These are phyloP conservation scores for Bryconaethiops microstoma DNA, from an alignment of 2,797 vertebrate genomes.

Conservation along the genomic window DNA sequence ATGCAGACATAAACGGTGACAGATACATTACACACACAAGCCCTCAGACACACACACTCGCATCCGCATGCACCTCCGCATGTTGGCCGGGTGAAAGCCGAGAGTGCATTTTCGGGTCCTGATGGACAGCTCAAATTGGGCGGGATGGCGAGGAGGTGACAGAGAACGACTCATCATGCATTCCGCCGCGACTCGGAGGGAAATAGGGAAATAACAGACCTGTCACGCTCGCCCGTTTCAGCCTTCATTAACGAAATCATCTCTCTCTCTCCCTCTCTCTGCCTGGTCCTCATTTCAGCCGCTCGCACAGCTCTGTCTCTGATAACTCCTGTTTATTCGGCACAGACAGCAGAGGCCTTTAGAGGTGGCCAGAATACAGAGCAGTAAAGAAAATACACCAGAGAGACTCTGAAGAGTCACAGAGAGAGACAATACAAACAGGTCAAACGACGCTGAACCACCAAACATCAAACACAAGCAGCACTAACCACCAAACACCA, in stretches of 20 bases:
- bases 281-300: constrained; percentile 10
- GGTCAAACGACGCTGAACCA: no score
- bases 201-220: constrained; percentile 57
- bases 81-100: constrained; percentile 26
- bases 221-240: constrained; percentile 48
- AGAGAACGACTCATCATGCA: constrained; percentile 38
- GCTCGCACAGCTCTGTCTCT: constrained; percentile 30
- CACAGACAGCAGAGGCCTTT: constrained; percentile 13
- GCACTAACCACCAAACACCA: not conserved
- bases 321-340: constrained; percentile 38
- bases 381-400: not conserved
- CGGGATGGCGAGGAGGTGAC: constrained; percentile 48
- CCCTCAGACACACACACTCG: not conserved
- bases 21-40: no score
- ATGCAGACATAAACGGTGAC: no score
- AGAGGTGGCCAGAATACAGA: not conserved
- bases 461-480: no score
- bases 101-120: constrained; percentile 24
- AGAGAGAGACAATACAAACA: no score
- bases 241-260: constrained; percentile 58
- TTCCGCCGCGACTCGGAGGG: constrained; percentile 31
- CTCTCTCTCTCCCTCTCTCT: constrained; percentile 8
- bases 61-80: not conserved
- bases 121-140: constrained; percentile 58
- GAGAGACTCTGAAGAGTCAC: no score